Base-by-base conservation (phyloP, 2,797 vertebrate genomes). In the Apogon talboti region DNA sequence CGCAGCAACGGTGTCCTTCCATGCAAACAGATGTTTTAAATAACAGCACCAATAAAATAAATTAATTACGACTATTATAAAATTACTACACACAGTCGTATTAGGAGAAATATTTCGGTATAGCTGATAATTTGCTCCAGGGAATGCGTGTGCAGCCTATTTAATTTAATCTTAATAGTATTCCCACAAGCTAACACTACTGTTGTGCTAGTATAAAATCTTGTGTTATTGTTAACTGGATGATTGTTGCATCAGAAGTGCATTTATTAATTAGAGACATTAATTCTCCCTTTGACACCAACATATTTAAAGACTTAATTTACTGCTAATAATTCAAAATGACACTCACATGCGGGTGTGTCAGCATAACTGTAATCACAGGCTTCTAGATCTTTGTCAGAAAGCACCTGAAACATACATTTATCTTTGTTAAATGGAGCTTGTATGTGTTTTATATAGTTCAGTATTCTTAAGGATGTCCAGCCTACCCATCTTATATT, bases 281-380 rank as follows among this genome's bases (percentile, higher is more conserved):
- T 14, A 6, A 21, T 53, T 18, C 37, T 66, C n/a, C 49, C 14
- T 53, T 48, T 66, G 54, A 74, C 41, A 30, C 28, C 38, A 12
- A 7, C 0, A 12, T 28, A 30, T 43, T 57, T 47, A 21, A 30
- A 40, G 43, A 49, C 30, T 63, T 82, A 28, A 68, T 55, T 52
- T 53, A 55, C 16, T 46, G 48, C 21, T 7, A 35, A 52, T 74
- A 59, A 57, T 43, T 86, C 60, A 82, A 55, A 49, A n/a, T 54
- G 63, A 86, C 82, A 86, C 57, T 76, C 58, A 71, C 60, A 66
- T 16, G 69, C 19, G n/a, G n/a, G n/a, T 83, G 60, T 80, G 66
- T 47, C 53, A 33, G 50, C 12, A 41, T 54, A 54, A 73, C 33
- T 19, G 55, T 55, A 71, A 2, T 13, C 45, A 55, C 46, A 21